These are phyloP conservation scores for Chlamydotis undulata DNA, from an alignment of 2,113 vertebrate genomes.

Conservation along the genomic window DNA sequence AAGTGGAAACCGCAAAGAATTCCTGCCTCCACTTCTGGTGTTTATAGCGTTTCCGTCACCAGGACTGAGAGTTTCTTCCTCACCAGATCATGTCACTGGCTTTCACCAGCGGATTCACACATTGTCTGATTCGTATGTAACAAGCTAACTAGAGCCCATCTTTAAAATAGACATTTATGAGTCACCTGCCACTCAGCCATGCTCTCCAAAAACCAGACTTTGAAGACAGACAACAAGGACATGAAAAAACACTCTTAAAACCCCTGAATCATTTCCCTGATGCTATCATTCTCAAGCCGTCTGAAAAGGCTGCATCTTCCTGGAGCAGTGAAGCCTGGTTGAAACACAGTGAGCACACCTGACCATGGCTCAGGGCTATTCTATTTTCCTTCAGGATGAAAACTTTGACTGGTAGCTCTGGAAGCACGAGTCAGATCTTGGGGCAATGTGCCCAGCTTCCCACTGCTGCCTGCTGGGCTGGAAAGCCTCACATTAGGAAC, in stretches of 20 bases:
- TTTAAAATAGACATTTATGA: conserved; percentile 29
- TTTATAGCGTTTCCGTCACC: background rate
- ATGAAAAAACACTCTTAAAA: background rate
- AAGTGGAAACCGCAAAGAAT: background rate
- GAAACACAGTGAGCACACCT: background rate
- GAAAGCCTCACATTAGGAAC: background rate
- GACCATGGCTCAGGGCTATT: background rate
- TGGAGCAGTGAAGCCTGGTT: background rate
- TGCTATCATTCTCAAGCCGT: background rate
- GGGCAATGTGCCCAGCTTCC: background rate
- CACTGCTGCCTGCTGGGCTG: background rate
- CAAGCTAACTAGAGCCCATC: background rate
- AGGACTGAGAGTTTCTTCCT: background rate
- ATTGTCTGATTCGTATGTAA: background rate
- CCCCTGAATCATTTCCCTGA: conserved; percentile 34
- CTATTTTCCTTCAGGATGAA: background rate
- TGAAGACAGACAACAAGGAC: background rate
- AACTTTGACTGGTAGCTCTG: background rate
- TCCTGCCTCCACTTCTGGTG: background rate
- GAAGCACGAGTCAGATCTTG: background rate
- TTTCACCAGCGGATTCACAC: background rate
- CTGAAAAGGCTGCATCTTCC: background rate
- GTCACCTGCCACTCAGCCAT: background rate
- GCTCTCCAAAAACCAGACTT: background rate
- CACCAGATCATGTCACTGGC: background rate